These are phyloP conservation scores for Mythimna loreyi DNA, from an alignment of 2,888 invertebrate genomes.

Conservation along the genomic window DNA sequence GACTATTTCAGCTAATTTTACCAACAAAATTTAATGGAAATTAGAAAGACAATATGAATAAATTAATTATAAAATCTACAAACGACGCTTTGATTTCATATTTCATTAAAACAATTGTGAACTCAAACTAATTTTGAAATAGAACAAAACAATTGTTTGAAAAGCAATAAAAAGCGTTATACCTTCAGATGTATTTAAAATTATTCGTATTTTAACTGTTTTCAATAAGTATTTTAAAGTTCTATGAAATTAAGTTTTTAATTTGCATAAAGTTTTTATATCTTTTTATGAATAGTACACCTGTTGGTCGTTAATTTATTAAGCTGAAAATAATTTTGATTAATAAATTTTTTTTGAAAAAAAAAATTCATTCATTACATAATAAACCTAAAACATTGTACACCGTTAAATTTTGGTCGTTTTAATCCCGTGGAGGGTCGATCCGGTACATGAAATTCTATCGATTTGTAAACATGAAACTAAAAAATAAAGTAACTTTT, in stretches of 20 bases:
- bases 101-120: constrained; percentile 5
- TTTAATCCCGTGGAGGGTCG: too few relatives aligned
- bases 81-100: constrained; percentile 12
- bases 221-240: neutral
- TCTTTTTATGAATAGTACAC: constrained; percentile 25
- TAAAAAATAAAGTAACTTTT: too few relatives aligned
- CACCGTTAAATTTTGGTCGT: too few relatives aligned
- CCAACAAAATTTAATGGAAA: neutral
- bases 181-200: neutral
- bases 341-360: too few relatives aligned
- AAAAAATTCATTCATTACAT: neutral
- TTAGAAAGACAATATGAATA: neutral
- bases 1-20: neutral
- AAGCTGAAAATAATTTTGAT: neutral
- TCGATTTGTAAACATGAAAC: too few relatives aligned
- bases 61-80: neutral
- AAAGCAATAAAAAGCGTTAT: constrained; percentile 3
- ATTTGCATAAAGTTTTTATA: constrained; percentile 7
- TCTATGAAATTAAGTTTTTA: neutral
- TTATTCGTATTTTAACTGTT: constrained; percentile 8
- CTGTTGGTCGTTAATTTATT: constrained; percentile 25
- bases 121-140: constrained; percentile 17
- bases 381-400: neutral
- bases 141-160: constrained; percentile 1
- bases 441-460: too few relatives aligned